Evolutionary conservation across 2,888 invertebrate species (phyloP).

Genomic region (Rhamphomyia laevipes): DNA sequence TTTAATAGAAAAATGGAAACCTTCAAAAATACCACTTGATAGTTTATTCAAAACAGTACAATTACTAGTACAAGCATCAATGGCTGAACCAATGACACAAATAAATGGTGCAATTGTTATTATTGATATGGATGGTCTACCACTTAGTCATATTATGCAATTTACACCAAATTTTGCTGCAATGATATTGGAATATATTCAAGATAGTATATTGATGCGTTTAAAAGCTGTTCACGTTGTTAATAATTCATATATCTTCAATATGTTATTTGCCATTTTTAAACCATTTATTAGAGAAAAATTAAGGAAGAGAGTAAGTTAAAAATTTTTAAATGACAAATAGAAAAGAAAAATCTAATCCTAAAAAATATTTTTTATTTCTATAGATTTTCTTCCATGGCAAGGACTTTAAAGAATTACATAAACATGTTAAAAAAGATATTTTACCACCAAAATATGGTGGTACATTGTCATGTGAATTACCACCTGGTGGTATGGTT

Average conservation of each 20-base stretch:
- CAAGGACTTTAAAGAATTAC: conserved; percentile 47
- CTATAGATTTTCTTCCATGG: conserved; percentile 61
- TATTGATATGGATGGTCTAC: conserved; percentile 63
- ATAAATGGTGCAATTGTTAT: conserved; percentile 62
- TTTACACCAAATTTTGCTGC: conserved; percentile 68
- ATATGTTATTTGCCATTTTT: conserved; percentile 73
- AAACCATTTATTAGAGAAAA: conserved; percentile 82
- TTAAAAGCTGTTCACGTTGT: conserved; percentile 77
- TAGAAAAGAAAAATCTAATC: neutral
- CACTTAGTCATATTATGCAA: conserved; percentile 59
- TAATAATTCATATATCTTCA: conserved; percentile 80
- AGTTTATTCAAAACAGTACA: conserved; percentile 62
- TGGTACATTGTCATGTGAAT: conserved; percentile 45
- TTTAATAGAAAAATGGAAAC: conserved; percentile 60
- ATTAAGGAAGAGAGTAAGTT: conserved; percentile 56
- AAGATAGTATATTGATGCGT: conserved; percentile 70
- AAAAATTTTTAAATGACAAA: too few species aligned
- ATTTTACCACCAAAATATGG: conserved; percentile 53
- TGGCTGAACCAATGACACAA: conserved; percentile 69
- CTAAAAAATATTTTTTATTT: neutral
- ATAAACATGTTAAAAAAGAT: conserved; percentile 45
- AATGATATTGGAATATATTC: conserved; percentile 59
- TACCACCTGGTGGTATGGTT: conserved; percentile 51
- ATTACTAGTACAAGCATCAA: conserved; percentile 57
- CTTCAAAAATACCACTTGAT: conserved; percentile 50